Conservation (phyloP, 2,113 vertebrate species). For the Heliornis fulica region DNA sequence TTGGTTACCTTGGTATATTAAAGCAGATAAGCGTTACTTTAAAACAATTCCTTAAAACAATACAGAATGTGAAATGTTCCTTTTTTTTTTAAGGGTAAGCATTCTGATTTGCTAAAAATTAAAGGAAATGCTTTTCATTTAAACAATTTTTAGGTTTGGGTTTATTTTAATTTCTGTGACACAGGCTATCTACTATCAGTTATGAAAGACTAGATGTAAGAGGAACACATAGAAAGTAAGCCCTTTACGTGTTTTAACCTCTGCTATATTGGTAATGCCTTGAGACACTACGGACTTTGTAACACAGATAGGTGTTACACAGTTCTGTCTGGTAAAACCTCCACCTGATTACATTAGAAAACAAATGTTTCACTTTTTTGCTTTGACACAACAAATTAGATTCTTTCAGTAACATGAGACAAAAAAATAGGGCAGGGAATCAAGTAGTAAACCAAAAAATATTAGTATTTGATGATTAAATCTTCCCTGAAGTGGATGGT, state of each 20-base stretch:
- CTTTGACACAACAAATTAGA: background rate
- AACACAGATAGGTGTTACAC: background rate
- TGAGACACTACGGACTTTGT: background rate
- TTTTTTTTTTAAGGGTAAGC: background rate
- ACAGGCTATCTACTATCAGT: fast-evolving
- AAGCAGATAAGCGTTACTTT: background rate
- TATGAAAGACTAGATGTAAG: background rate
- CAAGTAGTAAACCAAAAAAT: background rate
- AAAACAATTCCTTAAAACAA: background rate
- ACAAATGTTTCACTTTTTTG: constrained; percentile 8
- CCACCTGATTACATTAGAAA: background rate
- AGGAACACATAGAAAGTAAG: background rate
- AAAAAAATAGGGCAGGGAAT: background rate
- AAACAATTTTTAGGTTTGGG: background rate
- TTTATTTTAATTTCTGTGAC: background rate
- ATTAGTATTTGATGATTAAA: background rate
- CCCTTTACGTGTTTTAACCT: background rate
- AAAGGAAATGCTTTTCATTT: background rate
- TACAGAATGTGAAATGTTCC: background rate
- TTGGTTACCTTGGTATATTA: background rate
- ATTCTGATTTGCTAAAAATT: background rate
- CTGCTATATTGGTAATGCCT: background rate
- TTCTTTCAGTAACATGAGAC: background rate
- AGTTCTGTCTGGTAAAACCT: background rate
- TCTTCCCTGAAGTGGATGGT: background rate